Percentiles rank a stretch among this genome's conserved stretches.
These are phyloP conservation scores for Cydia splendana DNA, from an alignment of 1,140 invertebrate genomes.

Conservation along the genomic window DNA sequence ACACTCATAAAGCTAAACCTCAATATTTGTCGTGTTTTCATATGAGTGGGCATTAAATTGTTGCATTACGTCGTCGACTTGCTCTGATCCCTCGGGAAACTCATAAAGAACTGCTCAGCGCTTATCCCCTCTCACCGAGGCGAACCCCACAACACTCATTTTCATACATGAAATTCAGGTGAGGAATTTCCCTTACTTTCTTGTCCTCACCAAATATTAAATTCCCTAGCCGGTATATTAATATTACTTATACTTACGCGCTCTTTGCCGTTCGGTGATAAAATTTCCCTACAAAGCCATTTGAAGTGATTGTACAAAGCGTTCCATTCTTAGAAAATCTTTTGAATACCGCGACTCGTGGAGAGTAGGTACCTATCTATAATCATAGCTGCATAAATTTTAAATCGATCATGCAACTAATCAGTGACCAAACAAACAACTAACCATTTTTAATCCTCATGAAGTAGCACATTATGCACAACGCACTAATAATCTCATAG, in stretches of 20 bases:
- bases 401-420: background rate
- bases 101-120: constrained; percentile 46
- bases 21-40: constrained; percentile 31
- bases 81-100: constrained; percentile 37
- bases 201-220: constrained; percentile 66
- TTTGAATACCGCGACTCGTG: constrained; percentile 30
- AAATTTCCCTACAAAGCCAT: constrained; percentile 54
- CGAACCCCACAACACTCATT: constrained; percentile 46
- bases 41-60: constrained; percentile 32
- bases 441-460: no score
- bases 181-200: constrained; percentile 56
- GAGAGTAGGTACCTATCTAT: background rate
- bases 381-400: background rate
- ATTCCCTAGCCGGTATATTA: constrained; percentile 60
- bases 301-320: constrained; percentile 57
- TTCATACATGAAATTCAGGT: constrained; percentile 57
- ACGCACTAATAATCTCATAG: no score
- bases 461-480: no score
- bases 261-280: constrained; percentile 44
- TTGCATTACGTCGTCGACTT: constrained; percentile 31
- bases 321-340: constrained; percentile 34
- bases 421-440: no score
- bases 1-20: constrained; percentile 15
- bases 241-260: constrained; percentile 49
- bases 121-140: constrained; percentile 38